Conservation (phyloP, 2,888 invertebrate species). For the Eristalis pertinax region DNA sequence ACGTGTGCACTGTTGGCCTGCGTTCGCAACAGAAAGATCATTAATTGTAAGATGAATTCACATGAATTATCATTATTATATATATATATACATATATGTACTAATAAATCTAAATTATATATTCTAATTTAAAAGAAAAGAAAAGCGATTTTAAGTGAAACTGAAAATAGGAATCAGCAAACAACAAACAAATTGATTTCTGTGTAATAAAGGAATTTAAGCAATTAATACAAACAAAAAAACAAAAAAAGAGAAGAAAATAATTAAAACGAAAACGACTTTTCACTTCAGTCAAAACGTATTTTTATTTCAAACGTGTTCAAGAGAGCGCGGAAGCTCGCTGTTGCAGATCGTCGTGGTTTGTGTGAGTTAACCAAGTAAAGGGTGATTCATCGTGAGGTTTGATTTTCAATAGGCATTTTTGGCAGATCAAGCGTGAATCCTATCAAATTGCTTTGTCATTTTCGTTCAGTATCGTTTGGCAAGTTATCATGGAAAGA, state of each 20-base stretch:
- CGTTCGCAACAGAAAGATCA: conserved; percentile 30
- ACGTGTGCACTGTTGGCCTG: conserved; percentile 42
- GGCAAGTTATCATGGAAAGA: too few species aligned
- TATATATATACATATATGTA: conserved; percentile 56
- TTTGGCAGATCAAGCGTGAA: too few species aligned
- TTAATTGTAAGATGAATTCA: conserved; percentile 55
- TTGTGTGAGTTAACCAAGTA: too few species aligned
- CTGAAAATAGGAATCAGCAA: conserved; percentile 33
- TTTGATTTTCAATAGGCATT: too few species aligned
- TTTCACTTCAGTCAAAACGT: background rate
- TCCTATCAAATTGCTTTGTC: too few species aligned
- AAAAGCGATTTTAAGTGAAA: conserved; percentile 53
- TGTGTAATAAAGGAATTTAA: conserved; percentile 71
- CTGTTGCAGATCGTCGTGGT: too few species aligned
- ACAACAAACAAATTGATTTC: conserved; percentile 53
- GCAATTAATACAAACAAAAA: conserved; percentile 67
- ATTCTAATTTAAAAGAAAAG: conserved; percentile 66
- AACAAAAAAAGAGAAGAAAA: conserved; percentile 39
- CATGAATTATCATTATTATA: conserved; percentile 51
- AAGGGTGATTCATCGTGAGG: too few species aligned
- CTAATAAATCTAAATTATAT: conserved; percentile 71
- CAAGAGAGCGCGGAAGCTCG: too few species aligned
- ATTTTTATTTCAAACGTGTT: background rate
- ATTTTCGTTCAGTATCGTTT: too few species aligned
- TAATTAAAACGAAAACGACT: conserved; percentile 14